These are phyloP conservation scores for Myioborus melanocephalus DNA, from an alignment of 2,797 vertebrate species.

Conservation along the genomic window DNA sequence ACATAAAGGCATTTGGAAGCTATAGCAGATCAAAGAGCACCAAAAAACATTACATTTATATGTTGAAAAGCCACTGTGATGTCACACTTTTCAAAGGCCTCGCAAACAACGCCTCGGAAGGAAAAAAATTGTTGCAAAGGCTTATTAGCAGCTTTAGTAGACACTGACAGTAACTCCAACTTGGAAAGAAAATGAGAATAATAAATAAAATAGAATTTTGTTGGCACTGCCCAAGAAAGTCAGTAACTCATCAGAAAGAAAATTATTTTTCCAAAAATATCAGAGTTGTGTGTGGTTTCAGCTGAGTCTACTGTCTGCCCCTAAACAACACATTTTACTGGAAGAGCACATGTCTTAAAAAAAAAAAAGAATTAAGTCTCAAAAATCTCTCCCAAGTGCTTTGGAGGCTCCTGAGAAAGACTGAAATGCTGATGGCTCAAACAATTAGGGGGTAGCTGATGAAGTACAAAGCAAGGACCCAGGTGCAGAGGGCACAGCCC, in stretches of 20 bases:
- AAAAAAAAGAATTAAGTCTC: not conserved
- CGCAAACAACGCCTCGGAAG: not conserved
- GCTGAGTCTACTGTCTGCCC: not conserved
- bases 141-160: conserved; percentile 34
- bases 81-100: not conserved
- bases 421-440: not conserved
- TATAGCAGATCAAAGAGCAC: not conserved
- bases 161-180: not conserved
- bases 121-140: not conserved
- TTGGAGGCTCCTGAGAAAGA: not conserved
- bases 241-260: not conserved
- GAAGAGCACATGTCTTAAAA: not conserved
- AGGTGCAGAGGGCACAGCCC: not conserved
- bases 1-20: not conserved
- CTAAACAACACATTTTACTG: not conserved
- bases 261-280: not conserved
- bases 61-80: not conserved
- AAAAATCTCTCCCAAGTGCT: not conserved
- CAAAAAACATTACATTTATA: not conserved
- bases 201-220: conserved; percentile 8
- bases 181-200: conserved; percentile 22
- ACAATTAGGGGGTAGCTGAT: not conserved
- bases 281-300: not conserved
- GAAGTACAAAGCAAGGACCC: not conserved
- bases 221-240: not conserved